phyloP scores from a whole-genome alignment of 92 coral and sea anemone genomes.

The Meandrina meandrites region DNA sequence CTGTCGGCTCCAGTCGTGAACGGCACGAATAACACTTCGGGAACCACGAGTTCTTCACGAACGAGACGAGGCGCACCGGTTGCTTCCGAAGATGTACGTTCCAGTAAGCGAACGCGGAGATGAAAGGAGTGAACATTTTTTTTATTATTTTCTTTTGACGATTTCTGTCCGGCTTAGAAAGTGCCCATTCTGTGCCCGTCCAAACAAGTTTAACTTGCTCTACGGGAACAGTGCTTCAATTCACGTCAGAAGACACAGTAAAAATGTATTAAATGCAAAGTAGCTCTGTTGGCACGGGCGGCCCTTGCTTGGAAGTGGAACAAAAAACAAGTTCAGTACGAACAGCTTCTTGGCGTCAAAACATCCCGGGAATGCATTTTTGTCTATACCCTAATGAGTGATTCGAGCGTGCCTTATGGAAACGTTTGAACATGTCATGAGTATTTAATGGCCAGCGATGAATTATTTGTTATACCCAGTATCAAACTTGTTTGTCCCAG shows the following conservation, averaged over 20 bases:
- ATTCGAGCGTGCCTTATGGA: not conserved
- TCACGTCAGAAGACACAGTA: not conserved
- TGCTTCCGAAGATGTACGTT: slow-evolving; percentile 66
- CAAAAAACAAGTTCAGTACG: not conserved
- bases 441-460: too few relatives aligned
- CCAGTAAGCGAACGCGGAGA: slow-evolving; percentile 76
- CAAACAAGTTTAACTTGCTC: not conserved
- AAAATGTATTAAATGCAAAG: not conserved
- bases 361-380: not conserved
- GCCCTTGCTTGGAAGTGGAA: not conserved
- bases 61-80: slow-evolving; percentile 73
- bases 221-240: not conserved
- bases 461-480: too few relatives aligned
- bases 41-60: slow-evolving; percentile 52
- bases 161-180: not conserved
- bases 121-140: not conserved
- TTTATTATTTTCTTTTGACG: not conserved
- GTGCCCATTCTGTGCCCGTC: not conserved
- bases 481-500: not conserved
- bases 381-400: not conserved
- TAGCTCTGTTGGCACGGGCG: not conserved
- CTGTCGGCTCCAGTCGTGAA: slow-evolving; percentile 62
- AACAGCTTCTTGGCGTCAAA: not conserved
- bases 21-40: slow-evolving; percentile 55
- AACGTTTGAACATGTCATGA: not conserved